These are phyloP conservation scores for Eulemur macaco DNA, from an alignment of 2,113 vertebrate species.

Conservation along the genomic window DNA sequence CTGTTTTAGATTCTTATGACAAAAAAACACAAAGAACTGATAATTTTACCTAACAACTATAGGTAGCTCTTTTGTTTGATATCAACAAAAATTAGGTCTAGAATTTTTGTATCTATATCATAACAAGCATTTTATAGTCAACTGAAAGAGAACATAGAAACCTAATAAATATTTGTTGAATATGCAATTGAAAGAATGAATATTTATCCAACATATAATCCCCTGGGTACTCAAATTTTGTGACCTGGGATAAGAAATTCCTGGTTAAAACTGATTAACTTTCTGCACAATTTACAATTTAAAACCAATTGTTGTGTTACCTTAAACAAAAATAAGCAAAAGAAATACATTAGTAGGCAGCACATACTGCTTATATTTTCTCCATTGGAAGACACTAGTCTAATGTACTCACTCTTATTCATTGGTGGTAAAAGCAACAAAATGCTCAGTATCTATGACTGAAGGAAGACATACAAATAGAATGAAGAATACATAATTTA, in stretches of 20 bases:
- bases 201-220: background rate
- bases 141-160: slow-evolving; percentile 2
- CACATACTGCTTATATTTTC: background rate
- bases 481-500: background rate
- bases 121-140: background rate
- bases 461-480: background rate
- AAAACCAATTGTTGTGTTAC: background rate
- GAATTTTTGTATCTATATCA: background rate
- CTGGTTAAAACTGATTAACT: background rate
- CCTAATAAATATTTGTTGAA: background rate
- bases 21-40: background rate
- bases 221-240: background rate
- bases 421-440: background rate
- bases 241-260: background rate
- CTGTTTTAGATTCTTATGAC: background rate
- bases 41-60: background rate
- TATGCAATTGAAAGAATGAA: background rate
- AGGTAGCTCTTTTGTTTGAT: background rate
- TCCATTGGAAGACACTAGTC: background rate
- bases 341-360: background rate
- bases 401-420: background rate
- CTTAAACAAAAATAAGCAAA: background rate
- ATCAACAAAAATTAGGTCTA: background rate
- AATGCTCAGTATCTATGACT: background rate
- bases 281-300: background rate